Base-by-base conservation (phyloP, 92 coral and sea anemone species). In the Diadumene lineata region DNA sequence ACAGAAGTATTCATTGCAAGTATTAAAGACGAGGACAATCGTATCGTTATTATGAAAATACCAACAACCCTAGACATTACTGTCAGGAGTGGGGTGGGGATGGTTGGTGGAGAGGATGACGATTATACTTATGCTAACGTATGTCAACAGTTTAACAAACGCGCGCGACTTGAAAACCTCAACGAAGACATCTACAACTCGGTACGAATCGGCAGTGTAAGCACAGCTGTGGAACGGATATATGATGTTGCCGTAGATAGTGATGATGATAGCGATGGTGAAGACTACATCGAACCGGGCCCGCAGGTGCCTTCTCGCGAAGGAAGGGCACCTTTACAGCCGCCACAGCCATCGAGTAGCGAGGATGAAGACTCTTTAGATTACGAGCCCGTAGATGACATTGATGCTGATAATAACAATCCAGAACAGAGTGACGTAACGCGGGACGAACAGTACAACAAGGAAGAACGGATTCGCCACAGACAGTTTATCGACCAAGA, bases 61-160 rank as follows among this genome's bases (percentile, higher is more conserved):
- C 87, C 91, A 3, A 27, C 30, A 17, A 69, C 64, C 50, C 29
- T 82, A 66, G 87, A 78, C 43, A 74, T 86, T 10, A 77, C 48
- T 7, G 81, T 86, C 1, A 81, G 69, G 9, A 66, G 64, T 27
- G 81, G 72, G 27, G 51, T 65, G 34, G 73, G 64, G 10, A 50
- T 66, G n/a, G 31, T 32, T 3, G 53, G 44, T 1, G 65, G 29
- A 0, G 74, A 76, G 7, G 53, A 64, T 1, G 65, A 44, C 1
- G 74, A 76, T 30, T 64, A 66, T 34, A 64, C 73, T 0, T 76
- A 64, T 29, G 64, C 30, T 19, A 70, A 76, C 21, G 81, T 76
- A 22, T 74, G 79, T 50, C 26, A 60, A 53, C 3, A 34, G 1
- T 44, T n/a, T 16, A 51, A 74, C 22, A 29, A 44, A 17, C 32